Conservation (phyloP, 2,113 vertebrate genomes). For the Dipodomys spectabilis region DNA sequence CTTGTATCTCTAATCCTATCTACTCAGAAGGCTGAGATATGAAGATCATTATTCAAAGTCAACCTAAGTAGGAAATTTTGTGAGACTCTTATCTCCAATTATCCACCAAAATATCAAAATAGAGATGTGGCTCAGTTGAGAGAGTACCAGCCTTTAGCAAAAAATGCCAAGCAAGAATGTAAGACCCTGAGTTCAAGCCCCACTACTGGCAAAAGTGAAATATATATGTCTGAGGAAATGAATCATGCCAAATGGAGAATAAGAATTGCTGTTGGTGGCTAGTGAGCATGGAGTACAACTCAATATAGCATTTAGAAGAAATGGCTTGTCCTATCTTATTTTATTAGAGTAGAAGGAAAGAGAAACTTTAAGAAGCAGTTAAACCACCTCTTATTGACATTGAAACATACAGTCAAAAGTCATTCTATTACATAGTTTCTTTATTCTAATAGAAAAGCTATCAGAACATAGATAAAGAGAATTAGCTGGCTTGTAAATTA, state of each 20-base stretch:
- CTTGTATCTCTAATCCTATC: too few species aligned
- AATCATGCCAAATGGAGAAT: neutral
- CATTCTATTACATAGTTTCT: conserved; percentile 68
- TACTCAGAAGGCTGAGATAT: too few species aligned
- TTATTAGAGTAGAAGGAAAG: conserved; percentile 6
- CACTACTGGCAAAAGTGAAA: too few species aligned
- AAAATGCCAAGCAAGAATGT: too few species aligned
- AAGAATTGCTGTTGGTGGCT: neutral
- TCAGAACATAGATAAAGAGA: conserved; percentile 62
- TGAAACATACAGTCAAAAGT: conserved; percentile 75
- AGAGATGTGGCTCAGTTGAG: too few species aligned
- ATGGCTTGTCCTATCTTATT: neutral
- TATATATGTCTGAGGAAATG: too few species aligned
- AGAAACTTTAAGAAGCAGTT: conserved; percentile 48
- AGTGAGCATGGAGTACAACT: neutral
- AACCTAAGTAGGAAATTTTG: too few species aligned
- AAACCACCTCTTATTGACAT: conserved; percentile 72
- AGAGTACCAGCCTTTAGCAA: too few species aligned
- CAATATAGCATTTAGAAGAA: conserved; percentile 1
- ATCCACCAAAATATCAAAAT: too few species aligned
- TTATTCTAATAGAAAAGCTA: conserved; percentile 64
- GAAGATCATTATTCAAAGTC: too few species aligned
- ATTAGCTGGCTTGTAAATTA: conserved; percentile 73
- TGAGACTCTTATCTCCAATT: too few species aligned
- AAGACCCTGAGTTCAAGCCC: too few species aligned